Evolutionary conservation across 2,113 vertebrate species (phyloP), one percentile per base, ranked within the genome.

Genomic region (Indri indri): DNA sequence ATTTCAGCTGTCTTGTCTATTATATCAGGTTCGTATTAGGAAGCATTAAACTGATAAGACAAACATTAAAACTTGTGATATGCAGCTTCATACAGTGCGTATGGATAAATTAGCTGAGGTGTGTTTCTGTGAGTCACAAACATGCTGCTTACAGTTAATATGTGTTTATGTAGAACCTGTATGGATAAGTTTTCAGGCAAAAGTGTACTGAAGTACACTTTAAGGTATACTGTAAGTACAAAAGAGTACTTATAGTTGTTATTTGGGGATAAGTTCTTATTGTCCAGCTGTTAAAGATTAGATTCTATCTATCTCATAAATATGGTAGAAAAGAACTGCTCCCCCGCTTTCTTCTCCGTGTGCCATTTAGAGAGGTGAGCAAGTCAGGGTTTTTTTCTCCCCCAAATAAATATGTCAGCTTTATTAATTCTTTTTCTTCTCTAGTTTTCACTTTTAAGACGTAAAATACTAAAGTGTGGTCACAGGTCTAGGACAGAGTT

Each of bases 321-420:
- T 70, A 37, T 47, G 34, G 50, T 76, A 81, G 50, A 88, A 66
- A 94, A 82, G 66, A 83, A 9, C 54, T 71, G 6, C 5, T 22
- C 50, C 27, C 16, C 42, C 42, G 61, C 34, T 20, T 18, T 85
- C 47, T 37, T 74, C 32, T 91, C 37, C 6, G 12, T 82, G 61
- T 96, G 30, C 54, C 50, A 71, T 86, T 94, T 90, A 94, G 76
- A 94, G 70, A 97, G 83, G 68, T 88, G 23, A 90, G 42, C 84
- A 87, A 52, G 65, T 87, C 14, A 45, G 14, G 37, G 7, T 61
- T 91, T 92, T n/a, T 84, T 25, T 1, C 17, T 59, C 71, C 3
- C 14, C 52, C 79, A 70, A 79, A 45, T 90, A 82, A 93, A 54
- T 92, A 16, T 87, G 63, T 79, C 63, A 87, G 27, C 22, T 63